These are phyloP conservation scores for Himalopsyche phryganea DNA, from an alignment of 1,140 invertebrate species.

Conservation along the genomic window DNA sequence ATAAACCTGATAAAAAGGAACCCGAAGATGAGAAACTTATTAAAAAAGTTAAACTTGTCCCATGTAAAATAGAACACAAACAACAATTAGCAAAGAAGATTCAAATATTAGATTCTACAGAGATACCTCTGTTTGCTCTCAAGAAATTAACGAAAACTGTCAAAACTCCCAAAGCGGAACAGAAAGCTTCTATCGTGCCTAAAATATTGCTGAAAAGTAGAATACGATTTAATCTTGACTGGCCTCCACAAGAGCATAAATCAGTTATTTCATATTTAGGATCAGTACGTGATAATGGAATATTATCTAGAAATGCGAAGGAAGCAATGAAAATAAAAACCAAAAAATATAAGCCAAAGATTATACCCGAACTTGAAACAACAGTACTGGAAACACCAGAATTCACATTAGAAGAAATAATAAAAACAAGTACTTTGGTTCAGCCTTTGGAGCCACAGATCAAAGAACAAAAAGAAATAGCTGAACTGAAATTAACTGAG, in stretches of 20 bases:
- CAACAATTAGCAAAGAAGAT: constrained; percentile 34
- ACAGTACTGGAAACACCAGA: constrained; percentile 58
- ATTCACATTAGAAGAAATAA: constrained; percentile 51
- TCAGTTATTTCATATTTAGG: constrained; percentile 51
- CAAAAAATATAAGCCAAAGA: constrained; percentile 53
- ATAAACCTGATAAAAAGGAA: constrained; percentile 25
- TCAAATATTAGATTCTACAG: constrained; percentile 37
- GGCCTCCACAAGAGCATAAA: constrained; percentile 55
- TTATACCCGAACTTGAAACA: constrained; percentile 51
- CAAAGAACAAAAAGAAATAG: constrained; percentile 44
- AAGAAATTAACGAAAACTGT: constrained; percentile 61
- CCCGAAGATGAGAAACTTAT: constrained; percentile 38
- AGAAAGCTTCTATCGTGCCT: constrained; percentile 51
- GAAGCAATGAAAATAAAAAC: constrained; percentile 64
- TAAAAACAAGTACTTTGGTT: constrained; percentile 39
- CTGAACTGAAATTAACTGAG: constrained; percentile 34
- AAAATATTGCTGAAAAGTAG: constrained; percentile 65
- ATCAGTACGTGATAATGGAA: constrained; percentile 59
- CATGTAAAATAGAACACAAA: constrained; percentile 40
- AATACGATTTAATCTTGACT: constrained; percentile 57
- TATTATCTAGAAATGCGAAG: constrained; percentile 65
- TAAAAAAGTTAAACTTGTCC: constrained; percentile 39
- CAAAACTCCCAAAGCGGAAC: constrained; percentile 49
- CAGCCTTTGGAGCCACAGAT: constrained; percentile 29
- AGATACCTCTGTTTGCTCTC: constrained; percentile 54